Evolutionary conservation across 2,113 vertebrate species (phyloP).

Genomic region (Dryoscopus gambensis): DNA sequence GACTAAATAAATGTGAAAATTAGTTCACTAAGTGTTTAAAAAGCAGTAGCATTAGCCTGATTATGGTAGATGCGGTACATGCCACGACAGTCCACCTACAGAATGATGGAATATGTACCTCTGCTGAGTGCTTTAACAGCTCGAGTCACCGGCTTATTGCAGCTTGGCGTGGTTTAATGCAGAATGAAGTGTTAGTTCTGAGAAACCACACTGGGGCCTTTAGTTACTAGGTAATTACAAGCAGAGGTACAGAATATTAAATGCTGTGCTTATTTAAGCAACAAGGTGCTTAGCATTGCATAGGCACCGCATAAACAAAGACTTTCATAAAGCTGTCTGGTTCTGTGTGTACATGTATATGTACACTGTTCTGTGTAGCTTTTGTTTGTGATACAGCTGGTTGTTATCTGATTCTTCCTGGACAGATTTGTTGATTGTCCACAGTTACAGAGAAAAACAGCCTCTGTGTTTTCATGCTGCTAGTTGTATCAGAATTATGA

Average conservation of each 20-base stretch:
- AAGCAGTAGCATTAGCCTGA: not conserved
- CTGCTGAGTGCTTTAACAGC: not conserved
- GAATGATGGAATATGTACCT: not conserved
- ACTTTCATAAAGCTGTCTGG: not conserved
- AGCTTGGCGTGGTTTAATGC: not conserved
- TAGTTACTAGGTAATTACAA: not conserved
- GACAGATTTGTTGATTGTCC: not conserved
- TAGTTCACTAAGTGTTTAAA: not conserved
- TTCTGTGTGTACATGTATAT: not conserved
- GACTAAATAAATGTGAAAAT: not conserved
- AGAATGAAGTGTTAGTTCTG: not conserved
- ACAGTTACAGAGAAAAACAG: not conserved
- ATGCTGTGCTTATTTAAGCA: conserved; percentile 17
- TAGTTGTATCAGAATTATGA: not conserved
- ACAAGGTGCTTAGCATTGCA: not conserved
- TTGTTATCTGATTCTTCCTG: not conserved
- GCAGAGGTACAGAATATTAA: conserved; percentile 28
- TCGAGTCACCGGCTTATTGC: not conserved
- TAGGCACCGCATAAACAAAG: not conserved
- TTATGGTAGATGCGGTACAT: not conserved
- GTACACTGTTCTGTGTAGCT: not conserved
- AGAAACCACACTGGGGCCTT: not conserved
- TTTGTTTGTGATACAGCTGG: not conserved
- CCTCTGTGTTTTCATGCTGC: not conserved
- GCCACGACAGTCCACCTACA: not conserved